Percentiles rank a stretch among this genome's conserved stretches.
Conservation (phyloP, 2,797 vertebrate genomes). For the Oreortyx pictus region DNA sequence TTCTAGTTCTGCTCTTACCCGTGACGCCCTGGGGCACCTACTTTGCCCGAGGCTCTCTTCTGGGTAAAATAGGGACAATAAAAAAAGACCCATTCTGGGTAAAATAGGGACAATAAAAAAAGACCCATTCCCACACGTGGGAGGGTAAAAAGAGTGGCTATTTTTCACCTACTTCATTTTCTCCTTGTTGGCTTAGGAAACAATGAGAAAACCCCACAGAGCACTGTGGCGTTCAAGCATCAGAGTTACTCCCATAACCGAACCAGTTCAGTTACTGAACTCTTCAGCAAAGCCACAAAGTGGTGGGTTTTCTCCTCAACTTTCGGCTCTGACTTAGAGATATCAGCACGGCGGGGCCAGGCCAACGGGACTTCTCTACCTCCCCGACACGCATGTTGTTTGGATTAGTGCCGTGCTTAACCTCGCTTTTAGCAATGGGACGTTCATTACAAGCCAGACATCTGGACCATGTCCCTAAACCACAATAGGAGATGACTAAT, state of each 20-base stretch:
- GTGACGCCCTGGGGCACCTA: rapidly evolving
- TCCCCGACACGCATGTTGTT: neutral
- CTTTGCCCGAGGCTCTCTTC: neutral
- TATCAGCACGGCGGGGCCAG: neutral
- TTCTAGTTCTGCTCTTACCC: neutral
- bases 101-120: neutral
- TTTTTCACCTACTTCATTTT: neutral
- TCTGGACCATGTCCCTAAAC: neutral
- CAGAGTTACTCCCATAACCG: neutral
- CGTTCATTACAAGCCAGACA: constrained; percentile 9
- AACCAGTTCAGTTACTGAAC: too few species aligned
- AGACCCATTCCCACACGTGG: neutral
- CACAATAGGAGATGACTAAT: constrained; percentile 64
- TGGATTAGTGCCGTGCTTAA: neutral
- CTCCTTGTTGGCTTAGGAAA: neutral
- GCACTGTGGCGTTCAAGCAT: rapidly evolving
- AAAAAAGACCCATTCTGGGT: neutral
- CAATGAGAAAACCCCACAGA: neutral
- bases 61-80: rapidly evolving
- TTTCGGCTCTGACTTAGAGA: neutral
- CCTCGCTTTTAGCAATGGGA: constrained; percentile 22
- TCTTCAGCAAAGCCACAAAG: neutral
- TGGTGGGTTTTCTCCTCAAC: neutral
- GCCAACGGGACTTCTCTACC: constrained; percentile 4
- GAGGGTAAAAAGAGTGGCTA: neutral